Base-by-base conservation (phyloP, 2,888 invertebrate genomes). In the Perithous albicinctus region DNA sequence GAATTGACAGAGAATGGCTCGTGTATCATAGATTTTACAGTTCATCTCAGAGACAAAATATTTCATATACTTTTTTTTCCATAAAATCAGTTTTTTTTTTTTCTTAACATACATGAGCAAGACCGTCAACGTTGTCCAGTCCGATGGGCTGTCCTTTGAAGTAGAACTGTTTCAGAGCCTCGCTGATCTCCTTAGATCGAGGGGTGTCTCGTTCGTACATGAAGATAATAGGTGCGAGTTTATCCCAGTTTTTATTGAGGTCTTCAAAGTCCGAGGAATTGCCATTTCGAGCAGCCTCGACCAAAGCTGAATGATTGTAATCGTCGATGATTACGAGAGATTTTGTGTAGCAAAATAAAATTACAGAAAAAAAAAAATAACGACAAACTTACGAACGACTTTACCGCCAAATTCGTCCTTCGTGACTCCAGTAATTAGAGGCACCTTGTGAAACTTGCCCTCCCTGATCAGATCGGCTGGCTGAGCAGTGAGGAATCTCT, bases 371-470 rank as follows among this genome's bases (percentile, higher is more conserved):
- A 10, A 38, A 10, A 38, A 4, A 38, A 38, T 38, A 12, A n/a
- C 41, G 41, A 2, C 3, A 41, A n/a, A 88, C 94, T 94, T 87
- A 96, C 96, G 90, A 81, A 94, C 94, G 8, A 95, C 95, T 75
- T 94, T 93, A 86, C 94, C 94, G 75, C 94, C 95, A 92, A 96
- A 95, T 91, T 96, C 96, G 83, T 95, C 95, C 67, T 94, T 93
- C 0, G 96, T 96, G 86, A 95, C 94, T 72, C 96, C 95, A 81
- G 95, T 93, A 64, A 96, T 94, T 74, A 95, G 91, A 0, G 96
- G 96, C 23, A 96, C 95, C 63, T 95, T 93, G 84, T 94, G 93
- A 80, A 95, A 94, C 54, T 94, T 93, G 0, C 95, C 95, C 73
- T 94, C 90, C 38, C 93, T 92, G 72, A 95, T 94, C 3, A 95